Conservation (phyloP, 2,113 vertebrate genomes). For the Mungos mungo region DNA sequence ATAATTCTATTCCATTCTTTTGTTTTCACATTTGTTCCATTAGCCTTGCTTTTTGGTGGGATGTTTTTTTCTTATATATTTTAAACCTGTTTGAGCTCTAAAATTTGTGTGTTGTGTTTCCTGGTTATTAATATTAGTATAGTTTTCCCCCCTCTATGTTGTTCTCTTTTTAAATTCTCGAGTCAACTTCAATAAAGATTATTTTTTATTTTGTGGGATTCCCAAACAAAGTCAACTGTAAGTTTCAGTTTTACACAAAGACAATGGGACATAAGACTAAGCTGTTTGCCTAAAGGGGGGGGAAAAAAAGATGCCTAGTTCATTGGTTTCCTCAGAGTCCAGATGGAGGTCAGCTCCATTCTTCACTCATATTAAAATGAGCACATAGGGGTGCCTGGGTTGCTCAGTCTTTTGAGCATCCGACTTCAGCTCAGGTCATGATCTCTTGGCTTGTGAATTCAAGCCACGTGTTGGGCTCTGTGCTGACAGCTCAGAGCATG, state of each 20-base stretch:
- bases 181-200: neutral
- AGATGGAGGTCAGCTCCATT: neutral
- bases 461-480: fast-evolving
- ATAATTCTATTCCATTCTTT: neutral
- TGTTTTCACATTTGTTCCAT: neutral
- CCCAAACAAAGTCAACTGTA: neutral
- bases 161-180: neutral
- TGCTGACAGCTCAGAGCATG: too few relatives aligned
- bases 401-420: neutral
- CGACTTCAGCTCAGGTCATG: neutral
- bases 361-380: neutral
- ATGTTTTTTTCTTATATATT: neutral
- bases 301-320: neutral
- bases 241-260: neutral
- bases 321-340: neutral
- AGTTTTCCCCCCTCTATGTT: neutral
- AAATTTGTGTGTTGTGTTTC: neutral
- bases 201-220: neutral
- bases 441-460: neutral
- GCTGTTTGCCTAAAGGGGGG: neutral
- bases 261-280: neutral
- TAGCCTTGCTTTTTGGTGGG: neutral
- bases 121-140: neutral
- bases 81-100: neutral
- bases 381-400: neutral